Percentiles rank a stretch among this genome's conserved stretches.
Evolutionary conservation across 1,140 invertebrate genomes (phyloP).

Genomic region (Meloidogyne hapla): DNA sequence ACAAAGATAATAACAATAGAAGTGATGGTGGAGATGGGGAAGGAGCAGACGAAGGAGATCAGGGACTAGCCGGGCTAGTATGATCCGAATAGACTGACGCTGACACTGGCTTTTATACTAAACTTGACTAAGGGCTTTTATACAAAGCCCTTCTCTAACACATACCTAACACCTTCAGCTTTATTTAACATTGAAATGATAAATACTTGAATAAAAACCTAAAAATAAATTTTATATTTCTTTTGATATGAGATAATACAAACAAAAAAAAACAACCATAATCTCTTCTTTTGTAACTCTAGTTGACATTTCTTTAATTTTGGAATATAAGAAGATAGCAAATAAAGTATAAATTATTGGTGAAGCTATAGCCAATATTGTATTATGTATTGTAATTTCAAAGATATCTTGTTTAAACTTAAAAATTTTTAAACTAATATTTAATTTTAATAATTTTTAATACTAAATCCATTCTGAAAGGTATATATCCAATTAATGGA

Average conservation of each 20-base stretch:
- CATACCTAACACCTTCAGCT: neutral
- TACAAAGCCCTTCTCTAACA: too few species aligned
- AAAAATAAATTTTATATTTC: neutral
- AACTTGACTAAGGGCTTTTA: too few species aligned
- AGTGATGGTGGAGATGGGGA: too few species aligned
- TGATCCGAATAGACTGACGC: too few species aligned
- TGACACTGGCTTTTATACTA: too few species aligned
- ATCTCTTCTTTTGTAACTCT: neutral
- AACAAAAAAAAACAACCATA: neutral
- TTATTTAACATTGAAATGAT: slow-evolving; percentile 1
- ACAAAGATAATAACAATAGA: too few species aligned
- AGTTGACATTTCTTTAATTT: neutral
- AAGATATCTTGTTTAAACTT: neutral
- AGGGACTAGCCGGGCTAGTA: too few species aligned
- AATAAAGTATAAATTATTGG: slow-evolving; percentile 2
- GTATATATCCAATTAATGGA: too few species aligned
- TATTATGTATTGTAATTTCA: neutral
- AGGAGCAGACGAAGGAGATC: too few species aligned
- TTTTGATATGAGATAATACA: too few species aligned
- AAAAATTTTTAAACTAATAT: neutral
- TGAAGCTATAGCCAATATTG: neutral
- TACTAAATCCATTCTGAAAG: neutral
- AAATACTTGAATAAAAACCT: slow-evolving; percentile 12
- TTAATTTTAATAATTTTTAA: too few species aligned
- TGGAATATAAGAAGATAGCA: neutral